Percentiles rank a stretch among this genome's conserved stretches.
Evolutionary conservation across 2,797 vertebrate genomes (phyloP).

Genomic region (Podarcis siculus): DNA sequence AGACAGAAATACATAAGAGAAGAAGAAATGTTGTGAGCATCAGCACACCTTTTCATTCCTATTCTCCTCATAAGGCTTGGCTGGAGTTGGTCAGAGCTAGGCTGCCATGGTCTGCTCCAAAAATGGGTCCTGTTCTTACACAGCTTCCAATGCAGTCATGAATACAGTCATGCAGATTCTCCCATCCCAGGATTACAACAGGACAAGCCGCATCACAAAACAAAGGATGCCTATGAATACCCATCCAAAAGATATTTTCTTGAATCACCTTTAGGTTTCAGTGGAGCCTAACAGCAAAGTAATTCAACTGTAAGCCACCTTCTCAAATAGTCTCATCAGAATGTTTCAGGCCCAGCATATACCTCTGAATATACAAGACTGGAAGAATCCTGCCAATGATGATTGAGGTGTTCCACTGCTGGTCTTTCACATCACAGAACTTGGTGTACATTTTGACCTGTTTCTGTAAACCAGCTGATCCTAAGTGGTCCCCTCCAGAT

Average conservation of each 20-base stretch:
- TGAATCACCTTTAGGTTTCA: background rate
- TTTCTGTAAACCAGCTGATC: background rate
- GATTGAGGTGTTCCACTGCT: background rate
- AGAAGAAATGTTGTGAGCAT: background rate
- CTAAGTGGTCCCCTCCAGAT: background rate
- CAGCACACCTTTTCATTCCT: background rate
- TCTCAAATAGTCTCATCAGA: background rate
- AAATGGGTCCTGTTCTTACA: background rate
- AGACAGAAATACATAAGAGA: background rate
- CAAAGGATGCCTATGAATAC: no score
- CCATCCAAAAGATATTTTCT: background rate
- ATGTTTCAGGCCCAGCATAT: background rate
- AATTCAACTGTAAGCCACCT: background rate
- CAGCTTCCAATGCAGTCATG: background rate
- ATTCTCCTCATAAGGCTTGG: background rate
- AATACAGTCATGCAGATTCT: background rate
- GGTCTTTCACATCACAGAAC: background rate
- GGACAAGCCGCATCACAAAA: background rate
- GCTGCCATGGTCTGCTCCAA: background rate
- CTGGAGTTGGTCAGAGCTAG: background rate
- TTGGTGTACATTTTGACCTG: background rate
- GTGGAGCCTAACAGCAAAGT: background rate
- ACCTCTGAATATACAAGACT: background rate
- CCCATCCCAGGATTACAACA: background rate
- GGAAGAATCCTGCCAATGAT: background rate